phyloP scores from a whole-genome alignment of 2,113 vertebrate species.

The Nipponia nippon region DNA sequence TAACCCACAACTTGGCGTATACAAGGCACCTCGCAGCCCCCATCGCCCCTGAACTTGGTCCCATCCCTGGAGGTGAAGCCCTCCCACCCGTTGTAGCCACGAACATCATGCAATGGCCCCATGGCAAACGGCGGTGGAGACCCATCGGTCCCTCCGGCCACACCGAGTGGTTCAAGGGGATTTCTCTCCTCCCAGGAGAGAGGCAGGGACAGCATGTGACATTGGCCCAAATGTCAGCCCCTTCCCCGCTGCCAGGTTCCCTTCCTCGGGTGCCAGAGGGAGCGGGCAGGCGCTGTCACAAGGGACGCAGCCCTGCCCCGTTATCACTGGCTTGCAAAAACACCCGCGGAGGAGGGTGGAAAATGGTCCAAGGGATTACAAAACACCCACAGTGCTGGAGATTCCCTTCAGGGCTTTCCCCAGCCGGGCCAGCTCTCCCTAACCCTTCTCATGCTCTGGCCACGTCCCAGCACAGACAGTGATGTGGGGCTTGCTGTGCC shows the following conservation, averaged over 20 bases:
- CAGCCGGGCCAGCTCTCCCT: accelerated
- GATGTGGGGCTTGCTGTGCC: not conserved
- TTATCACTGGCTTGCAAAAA: not conserved
- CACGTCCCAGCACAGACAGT: accelerated
- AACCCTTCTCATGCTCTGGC: not conserved
- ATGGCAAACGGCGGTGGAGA: accelerated
- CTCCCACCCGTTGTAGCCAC: accelerated
- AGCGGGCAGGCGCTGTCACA: not conserved
- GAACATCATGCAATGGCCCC: accelerated
- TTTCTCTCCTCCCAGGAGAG: not conserved
- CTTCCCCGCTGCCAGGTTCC: not conserved
- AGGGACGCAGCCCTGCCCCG: not conserved
- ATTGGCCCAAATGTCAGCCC: not conserved
- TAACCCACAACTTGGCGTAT: accelerated
- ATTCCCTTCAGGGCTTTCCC: slow-evolving; percentile 3
- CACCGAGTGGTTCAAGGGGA: accelerated
- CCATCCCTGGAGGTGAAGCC: not conserved
- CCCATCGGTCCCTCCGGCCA: accelerated
- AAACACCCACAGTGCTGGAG: not conserved
- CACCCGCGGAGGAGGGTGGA: not conserved
- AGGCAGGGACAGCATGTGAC: not conserved
- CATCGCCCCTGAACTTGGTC: accelerated
- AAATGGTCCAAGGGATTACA: not conserved
- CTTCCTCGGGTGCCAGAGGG: not conserved
- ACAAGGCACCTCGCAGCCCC: accelerated